Conservation (phyloP, 2,888 invertebrate species). For the Chalcosyrphus nemorum region DNA sequence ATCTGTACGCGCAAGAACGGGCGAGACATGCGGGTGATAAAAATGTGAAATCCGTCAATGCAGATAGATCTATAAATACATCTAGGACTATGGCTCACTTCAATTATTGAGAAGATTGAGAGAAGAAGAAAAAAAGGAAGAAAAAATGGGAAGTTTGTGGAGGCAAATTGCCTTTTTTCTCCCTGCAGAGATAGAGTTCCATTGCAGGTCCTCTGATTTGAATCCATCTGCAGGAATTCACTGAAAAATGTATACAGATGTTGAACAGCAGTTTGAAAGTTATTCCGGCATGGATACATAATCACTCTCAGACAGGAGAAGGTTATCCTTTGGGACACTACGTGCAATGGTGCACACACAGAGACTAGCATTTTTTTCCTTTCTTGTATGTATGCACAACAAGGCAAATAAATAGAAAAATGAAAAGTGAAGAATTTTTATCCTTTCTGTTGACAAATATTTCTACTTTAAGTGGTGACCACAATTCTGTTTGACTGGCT, state of each 20-base stretch:
- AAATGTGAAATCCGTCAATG: neutral
- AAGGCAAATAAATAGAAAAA: neutral
- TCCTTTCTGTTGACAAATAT: conserved; percentile 6
- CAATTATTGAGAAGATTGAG: conserved; percentile 36
- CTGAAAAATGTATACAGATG: conserved; percentile 21
- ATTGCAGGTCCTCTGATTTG: neutral
- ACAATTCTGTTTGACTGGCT: conserved; percentile 1
- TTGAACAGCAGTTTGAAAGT: conserved; percentile 23
- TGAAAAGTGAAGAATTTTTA: neutral
- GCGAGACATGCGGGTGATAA: conserved; percentile 11
- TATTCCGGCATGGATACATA: conserved; percentile 3
- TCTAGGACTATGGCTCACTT: conserved; percentile 41
- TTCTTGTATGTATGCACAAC: neutral
- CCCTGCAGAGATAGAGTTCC: neutral
- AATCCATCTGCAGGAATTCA: neutral
- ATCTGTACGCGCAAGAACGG: neutral
- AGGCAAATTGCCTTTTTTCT: neutral
- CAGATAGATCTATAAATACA: conserved; percentile 24
- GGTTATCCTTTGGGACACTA: conserved; percentile 5
- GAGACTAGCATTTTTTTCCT: no score
- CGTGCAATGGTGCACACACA: neutral
- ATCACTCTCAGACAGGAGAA: neutral
- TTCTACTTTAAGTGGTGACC: neutral
- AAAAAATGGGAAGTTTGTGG: neutral
- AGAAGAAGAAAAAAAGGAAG: neutral